Evolutionary conservation across 2,888 invertebrate genomes (phyloP).

Genomic region (Lacanobia wlatinum): DNA sequence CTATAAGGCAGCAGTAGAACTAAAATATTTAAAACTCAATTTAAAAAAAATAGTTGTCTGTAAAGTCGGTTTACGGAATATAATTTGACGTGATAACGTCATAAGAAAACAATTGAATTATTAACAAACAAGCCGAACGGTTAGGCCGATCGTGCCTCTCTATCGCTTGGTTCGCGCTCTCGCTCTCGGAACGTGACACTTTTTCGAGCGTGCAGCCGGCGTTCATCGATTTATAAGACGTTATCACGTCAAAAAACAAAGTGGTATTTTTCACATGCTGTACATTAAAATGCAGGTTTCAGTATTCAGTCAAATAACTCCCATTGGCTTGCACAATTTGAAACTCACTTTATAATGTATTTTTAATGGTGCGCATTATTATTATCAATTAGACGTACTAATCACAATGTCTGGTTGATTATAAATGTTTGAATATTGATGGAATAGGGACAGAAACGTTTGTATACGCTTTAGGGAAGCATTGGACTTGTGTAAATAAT

Average conservation of each 20-base stretch:
- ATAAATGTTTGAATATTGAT: conserved; percentile 55
- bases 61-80: too few species aligned
- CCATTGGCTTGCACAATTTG: conserved; percentile 39
- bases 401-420: conserved; percentile 67
- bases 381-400: conserved; percentile 64
- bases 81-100: too few species aligned
- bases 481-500: conserved; percentile 72
- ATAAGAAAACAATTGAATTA: too few species aligned
- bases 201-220: too few species aligned
- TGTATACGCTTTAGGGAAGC: conserved; percentile 83
- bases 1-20: conserved; percentile 7
- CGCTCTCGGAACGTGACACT: too few species aligned
- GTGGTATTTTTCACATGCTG: conserved; percentile 36
- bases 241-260: too few species aligned
- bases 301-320: conserved; percentile 34
- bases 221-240: too few species aligned
- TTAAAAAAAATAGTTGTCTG: too few species aligned
- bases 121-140: too few species aligned
- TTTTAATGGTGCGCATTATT: conserved; percentile 57
- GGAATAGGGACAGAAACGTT: conserved; percentile 66
- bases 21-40: conserved; percentile 26
- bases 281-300: conserved; percentile 45
- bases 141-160: too few species aligned
- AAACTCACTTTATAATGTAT: conserved; percentile 44
- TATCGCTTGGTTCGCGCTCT: too few species aligned